These are phyloP conservation scores for Zaprionus gabonicus DNA, from an alignment of 1,140 invertebrate genomes.

Conservation along the genomic window DNA sequence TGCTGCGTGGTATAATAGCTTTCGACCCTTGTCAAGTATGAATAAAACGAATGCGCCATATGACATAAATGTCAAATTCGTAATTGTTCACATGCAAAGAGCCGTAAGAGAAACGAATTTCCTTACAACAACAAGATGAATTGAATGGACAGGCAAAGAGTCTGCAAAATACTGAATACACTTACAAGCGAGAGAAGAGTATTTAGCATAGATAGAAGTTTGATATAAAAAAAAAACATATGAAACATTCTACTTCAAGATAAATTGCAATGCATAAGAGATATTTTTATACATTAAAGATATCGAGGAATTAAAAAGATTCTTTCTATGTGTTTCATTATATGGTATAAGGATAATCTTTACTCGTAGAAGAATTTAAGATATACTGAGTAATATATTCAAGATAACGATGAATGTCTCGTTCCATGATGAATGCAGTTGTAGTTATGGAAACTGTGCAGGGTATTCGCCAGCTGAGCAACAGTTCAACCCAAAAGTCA, in stretches of 20 bases:
- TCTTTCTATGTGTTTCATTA: no score
- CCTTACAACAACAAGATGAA: conserved; percentile 28
- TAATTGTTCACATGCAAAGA: conserved; percentile 56
- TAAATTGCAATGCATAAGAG: no score
- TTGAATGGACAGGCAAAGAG: no score
- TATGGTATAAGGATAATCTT: no score
- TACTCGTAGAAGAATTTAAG: no score
- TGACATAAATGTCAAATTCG: conserved; percentile 54
- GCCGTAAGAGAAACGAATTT: conserved; percentile 40
- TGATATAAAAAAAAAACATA: no score
- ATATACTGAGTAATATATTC: neutral
- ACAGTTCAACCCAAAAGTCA: conserved; percentile 16
- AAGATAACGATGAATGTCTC: conserved; percentile 39
- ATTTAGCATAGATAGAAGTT: no score
- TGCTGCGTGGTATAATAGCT: neutral
- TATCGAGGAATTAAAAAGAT: no score
- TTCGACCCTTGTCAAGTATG: conserved; percentile 49
- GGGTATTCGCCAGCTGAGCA: conserved; percentile 32
- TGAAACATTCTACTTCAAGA: no score
- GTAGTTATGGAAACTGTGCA: conserved; percentile 15
- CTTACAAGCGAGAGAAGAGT: neutral
- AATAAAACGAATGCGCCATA: conserved; percentile 27
- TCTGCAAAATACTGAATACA: conserved; percentile 3
- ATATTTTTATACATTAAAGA: no score
- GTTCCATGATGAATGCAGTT: conserved; percentile 40